Evolutionary conservation across 2,888 invertebrate species (phyloP), one percentile per base, ranked within the genome.

Genomic region (Pristionchus fissidentatus): DNA sequence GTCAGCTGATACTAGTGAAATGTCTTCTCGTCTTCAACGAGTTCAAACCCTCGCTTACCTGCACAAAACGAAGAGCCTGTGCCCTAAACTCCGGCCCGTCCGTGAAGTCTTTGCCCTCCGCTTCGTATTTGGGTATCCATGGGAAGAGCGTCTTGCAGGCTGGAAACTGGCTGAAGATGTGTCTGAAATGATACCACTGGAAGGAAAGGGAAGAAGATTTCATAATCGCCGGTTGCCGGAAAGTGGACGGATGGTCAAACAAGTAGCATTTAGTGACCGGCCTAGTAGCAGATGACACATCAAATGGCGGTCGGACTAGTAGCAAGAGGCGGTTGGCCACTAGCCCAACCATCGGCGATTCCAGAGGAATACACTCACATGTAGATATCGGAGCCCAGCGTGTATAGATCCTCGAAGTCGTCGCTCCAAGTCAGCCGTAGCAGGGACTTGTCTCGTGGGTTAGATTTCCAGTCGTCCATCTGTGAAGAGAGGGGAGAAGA

Each of bases 401-500:
- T 87, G 86, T 91, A 91, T 26, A 91, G 85, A 82, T 87, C 88
- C 82, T 90, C 90, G 84, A 91, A 91, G 66, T 91, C 91, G 75
- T 91, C 91, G 66, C 89, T 90, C 91, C 91, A 91, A 29, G 91
- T 91, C 5, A 88, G 86, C 38, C 89, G 88, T 22, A 91, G 85
- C 13, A 91, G 84, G 41, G 85, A 85, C 83, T 91, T 91, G 75
- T 91, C 91, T 41, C 85, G 84, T 10, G 88, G 86, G 80, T 88
- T 87, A 22, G 90, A 90, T 84, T 91, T 90, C 91, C 91, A 91
- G 22, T 85, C 77, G 8, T 32, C 29, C 77, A 77, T 77, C 49
- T 52, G 13, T n/a, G n/a, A n/a, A n/a, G n/a, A n/a, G n/a, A n/a
- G n/a, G n/a, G n/a, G n/a, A n/a, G 29, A 52, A 22, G 49, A 46